These are phyloP conservation scores for Cettia cetti DNA, from an alignment of 2,113 vertebrate species.

Conservation along the genomic window DNA sequence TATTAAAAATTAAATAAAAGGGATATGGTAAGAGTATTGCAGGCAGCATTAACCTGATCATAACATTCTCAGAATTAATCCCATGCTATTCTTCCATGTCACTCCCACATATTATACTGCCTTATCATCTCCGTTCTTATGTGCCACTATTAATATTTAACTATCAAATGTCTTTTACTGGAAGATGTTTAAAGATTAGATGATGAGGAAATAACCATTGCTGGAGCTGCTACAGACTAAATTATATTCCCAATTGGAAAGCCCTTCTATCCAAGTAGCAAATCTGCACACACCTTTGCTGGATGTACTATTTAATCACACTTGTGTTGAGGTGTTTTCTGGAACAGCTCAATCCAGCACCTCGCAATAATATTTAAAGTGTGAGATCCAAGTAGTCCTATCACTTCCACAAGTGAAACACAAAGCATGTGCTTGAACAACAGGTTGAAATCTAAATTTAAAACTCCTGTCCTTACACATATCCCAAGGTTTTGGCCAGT, in stretches of 20 bases:
- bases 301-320: neutral
- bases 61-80: conserved; percentile 41
- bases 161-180: conserved; percentile 26
- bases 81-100: neutral
- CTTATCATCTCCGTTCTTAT: neutral
- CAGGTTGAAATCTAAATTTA: neutral
- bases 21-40: neutral
- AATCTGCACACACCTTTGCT: neutral
- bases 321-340: neutral
- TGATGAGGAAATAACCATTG: neutral
- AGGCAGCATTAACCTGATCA: neutral
- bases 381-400: neutral
- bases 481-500: neutral
- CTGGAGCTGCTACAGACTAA: neutral
- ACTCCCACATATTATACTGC: conserved; percentile 16
- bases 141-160: conserved; percentile 51
- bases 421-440: neutral
- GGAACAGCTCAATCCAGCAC: neutral
- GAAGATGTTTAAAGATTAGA: conserved; percentile 34
- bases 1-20: conserved; percentile 45
- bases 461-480: neutral
- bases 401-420: neutral
- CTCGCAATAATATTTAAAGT: neutral
- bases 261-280: neutral
- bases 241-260: neutral